Base-by-base conservation (phyloP, 1,140 invertebrate species). In the Psilanteris sp. region DNA sequence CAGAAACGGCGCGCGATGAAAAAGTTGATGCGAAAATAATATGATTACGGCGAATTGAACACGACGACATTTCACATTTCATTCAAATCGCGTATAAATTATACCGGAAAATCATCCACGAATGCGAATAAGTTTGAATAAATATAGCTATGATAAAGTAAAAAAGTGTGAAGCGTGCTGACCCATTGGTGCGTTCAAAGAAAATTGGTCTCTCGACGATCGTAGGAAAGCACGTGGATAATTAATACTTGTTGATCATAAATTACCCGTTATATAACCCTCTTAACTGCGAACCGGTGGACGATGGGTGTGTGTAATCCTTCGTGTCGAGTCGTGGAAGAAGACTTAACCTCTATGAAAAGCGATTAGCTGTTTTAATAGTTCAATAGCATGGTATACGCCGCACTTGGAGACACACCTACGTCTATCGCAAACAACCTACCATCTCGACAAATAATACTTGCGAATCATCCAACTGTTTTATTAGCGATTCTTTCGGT, bases 241-340 rank as follows among this genome's bases (percentile, higher is more conserved):
- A 79, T 77, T 79, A 80, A 79, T 77, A 79, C 50, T 39, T 10
- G 44, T 62, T 31, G 61, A 64, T 74, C 59, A 43, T 77, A 75
- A 74, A 79, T 80, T 74, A 72, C 44, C 55, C 48, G 59, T 79
- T 80, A 77, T 48, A 67, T 77, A 80, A 80, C 57, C 43, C 41
- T 39, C 26, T 72, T 37, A 32, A 46, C 62, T 71, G 34, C 61
- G 34, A 57, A 59, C 52, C 43, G 48, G 26, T 48, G 55, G 43
- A 64, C 29, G 55, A 37, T 75, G 50, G 50, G 62, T 61, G 54
- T 59, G 70, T 62, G 62, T 64, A 75, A 76, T 70, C 48, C 41
- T 50, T 52, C 66, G 57, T 44, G 57, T 29, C 54, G 36, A 62
- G 50, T 59, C 70, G 48, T 36, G 44, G 27, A 57, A 57, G 43